Conservation (phyloP, 2,113 vertebrate genomes). For the Platichthys stellatus region DNA sequence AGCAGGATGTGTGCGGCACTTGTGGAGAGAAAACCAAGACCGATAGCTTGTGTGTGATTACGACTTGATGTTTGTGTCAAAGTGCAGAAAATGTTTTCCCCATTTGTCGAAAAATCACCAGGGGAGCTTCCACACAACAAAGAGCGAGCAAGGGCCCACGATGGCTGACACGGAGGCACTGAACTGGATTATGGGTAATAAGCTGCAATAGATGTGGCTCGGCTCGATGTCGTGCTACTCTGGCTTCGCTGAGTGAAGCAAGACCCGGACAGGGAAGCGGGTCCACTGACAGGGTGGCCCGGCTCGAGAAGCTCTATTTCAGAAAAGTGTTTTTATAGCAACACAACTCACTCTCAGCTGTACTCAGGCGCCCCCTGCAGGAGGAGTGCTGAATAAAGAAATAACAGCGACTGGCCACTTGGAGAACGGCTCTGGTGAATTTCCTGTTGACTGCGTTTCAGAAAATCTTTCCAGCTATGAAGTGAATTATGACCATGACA, state of each 20-base stretch:
- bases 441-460: too few relatives aligned
- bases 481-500: too few relatives aligned
- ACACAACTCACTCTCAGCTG: neutral
- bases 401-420: neutral
- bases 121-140: slow-evolving; percentile 50
- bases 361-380: neutral
- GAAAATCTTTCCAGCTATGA: too few relatives aligned
- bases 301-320: neutral
- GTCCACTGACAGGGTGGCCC: slow-evolving; percentile 26
- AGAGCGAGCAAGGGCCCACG: slow-evolving; percentile 3
- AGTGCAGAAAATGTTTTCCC: slow-evolving; percentile 47
- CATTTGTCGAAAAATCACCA: slow-evolving; percentile 38
- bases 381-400: neutral
- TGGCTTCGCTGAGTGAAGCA: neutral
- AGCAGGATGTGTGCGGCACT: slow-evolving; percentile 49
- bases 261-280: slow-evolving; percentile 4
- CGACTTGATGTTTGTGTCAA: slow-evolving; percentile 49
- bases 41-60: slow-evolving; percentile 42
- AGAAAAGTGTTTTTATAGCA: too few relatives aligned
- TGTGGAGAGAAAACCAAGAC: slow-evolving; percentile 50
- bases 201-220: slow-evolving; percentile 41
- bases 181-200: slow-evolving; percentile 44
- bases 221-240: slow-evolving; percentile 2
- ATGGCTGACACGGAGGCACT: slow-evolving; percentile 18
- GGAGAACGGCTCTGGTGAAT: too few relatives aligned